A percentile compares a stretch with the other conserved stretches of the same genome.
These are phyloP conservation scores for Brachionus koreanus DNA, from an alignment of 1,140 invertebrate species.

Conservation along the genomic window DNA sequence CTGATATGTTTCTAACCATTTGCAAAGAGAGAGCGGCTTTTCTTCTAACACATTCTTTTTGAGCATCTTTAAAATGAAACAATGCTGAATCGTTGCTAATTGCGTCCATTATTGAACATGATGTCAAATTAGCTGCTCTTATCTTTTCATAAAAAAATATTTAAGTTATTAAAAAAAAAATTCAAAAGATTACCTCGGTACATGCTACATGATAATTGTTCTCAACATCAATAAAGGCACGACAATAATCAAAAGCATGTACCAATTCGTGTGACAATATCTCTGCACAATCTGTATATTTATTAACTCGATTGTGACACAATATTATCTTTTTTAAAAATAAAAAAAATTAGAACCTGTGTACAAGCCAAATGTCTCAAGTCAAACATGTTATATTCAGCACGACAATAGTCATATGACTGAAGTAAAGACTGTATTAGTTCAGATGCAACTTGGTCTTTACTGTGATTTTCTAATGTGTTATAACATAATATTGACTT, in stretches of 20 bases:
- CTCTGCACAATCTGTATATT: constrained; percentile 52
- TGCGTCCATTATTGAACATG: not conserved
- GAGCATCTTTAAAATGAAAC: constrained; percentile 11
- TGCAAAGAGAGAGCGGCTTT: constrained; percentile 78
- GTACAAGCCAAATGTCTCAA: constrained; percentile 41
- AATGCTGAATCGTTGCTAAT: not conserved
- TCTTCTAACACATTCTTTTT: no score
- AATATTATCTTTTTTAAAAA: constrained; percentile 45
- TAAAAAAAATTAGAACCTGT: constrained; percentile 40
- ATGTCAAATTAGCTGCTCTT: constrained; percentile 9
- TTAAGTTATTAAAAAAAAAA: not conserved
- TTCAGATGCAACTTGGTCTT: not conserved
- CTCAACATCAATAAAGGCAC: constrained; percentile 79
- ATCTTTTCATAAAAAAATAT: not conserved
- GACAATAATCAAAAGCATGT: constrained; percentile 98
- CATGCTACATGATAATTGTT: constrained; percentile 89
- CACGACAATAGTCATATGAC: constrained; percentile 44
- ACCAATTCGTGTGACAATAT: constrained; percentile 86
- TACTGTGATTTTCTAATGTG: constrained; percentile 23
- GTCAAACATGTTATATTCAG: constrained; percentile 39
- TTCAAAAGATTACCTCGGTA: constrained; percentile 71
- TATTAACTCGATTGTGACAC: constrained; percentile 31
- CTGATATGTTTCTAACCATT: constrained; percentile 70
- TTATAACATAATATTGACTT: constrained; percentile 55
- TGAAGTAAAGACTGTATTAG: constrained; percentile 17